These are phyloP conservation scores for Crocodylus rhombifer DNA, from an alignment of 2,797 vertebrate species.

Conservation along the genomic window DNA sequence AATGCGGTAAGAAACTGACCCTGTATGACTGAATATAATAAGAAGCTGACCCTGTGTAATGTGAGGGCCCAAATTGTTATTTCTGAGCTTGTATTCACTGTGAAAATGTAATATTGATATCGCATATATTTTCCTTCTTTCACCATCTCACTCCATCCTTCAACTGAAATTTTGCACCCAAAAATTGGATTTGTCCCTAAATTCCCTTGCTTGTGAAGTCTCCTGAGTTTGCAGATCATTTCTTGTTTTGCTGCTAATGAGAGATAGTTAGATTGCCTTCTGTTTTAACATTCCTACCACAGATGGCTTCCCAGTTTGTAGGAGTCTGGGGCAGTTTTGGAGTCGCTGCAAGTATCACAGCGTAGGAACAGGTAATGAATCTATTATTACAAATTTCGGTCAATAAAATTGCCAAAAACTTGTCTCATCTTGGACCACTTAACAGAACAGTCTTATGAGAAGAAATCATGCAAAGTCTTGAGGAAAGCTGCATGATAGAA, in stretches of 20 bases:
- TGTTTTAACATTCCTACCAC: neutral
- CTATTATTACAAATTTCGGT: neutral
- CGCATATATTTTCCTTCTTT: neutral
- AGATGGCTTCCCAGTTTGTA: accelerated
- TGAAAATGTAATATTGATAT: neutral
- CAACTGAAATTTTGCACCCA: neutral
- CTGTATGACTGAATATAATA: neutral
- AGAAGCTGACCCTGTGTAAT: neutral
- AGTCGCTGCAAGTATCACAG: accelerated
- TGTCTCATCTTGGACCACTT: neutral
- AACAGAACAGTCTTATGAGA: neutral
- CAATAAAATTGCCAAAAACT: neutral
- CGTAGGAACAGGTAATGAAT: neutral
- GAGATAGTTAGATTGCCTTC: accelerated
- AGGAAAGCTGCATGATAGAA: neutral
- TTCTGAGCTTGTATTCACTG: neutral
- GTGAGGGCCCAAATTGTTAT: neutral
- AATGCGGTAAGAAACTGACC: accelerated
- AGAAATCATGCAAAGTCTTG: neutral
- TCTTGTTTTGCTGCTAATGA: neutral
- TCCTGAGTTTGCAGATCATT: neutral
- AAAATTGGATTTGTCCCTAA: neutral
- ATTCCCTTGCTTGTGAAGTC: neutral
- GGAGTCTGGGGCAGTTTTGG: neutral
- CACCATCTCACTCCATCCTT: neutral